Base-by-base conservation (phyloP, 2,888 invertebrate genomes). In the Caenorhabditis sulstoni region DNA sequence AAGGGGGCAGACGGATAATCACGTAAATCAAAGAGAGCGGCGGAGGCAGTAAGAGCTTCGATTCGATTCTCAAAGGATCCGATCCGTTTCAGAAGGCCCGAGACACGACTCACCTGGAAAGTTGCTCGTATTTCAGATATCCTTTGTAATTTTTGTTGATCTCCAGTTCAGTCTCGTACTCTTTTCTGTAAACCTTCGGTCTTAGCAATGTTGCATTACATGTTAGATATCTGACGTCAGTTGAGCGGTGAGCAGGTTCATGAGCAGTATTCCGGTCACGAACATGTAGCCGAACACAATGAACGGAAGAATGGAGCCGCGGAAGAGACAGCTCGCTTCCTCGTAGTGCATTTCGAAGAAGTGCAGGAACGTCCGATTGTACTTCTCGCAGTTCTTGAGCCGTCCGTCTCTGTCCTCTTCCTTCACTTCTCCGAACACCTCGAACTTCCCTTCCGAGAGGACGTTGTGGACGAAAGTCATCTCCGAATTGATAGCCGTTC, bases 161-260 rank as follows among this genome's bases (percentile, higher is more conserved):
- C 16, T 76, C 64, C 14, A 49, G 62, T 39, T 67, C 57, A 8
- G 68, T 41, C 14, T 76, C 76, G 23, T 76, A 76, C 23, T 76
- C 76, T 52, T 76, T 76, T 5, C 73, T 74, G 37, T n/a, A 64
- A 50, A 41, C 7, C 29, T 29, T 4, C 22, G 11, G 3, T 14
- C 11, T 3, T 41, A n/a, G n/a, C n/a, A n/a, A n/a, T n/a, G n/a
- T 14, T n/a, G 9, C 12, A 11, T 20, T 7, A 55, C 11, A 16
- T 16, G 14, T 49, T 18, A 14, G 35, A 18, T 45, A 22, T 0
- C 64, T 74, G 23, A 82, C 79, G 83, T 83, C 8, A 83, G 50
- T 18, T 81, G 80, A n/a, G 83, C 79, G 14, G 81, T 83, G 14
- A 83, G 61, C 29, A 83, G 41, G 44, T 83, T 83, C 55, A 83